phyloP scores from a whole-genome alignment of 2,113 vertebrate species.

The Plecturocebus donacophilus region DNA sequence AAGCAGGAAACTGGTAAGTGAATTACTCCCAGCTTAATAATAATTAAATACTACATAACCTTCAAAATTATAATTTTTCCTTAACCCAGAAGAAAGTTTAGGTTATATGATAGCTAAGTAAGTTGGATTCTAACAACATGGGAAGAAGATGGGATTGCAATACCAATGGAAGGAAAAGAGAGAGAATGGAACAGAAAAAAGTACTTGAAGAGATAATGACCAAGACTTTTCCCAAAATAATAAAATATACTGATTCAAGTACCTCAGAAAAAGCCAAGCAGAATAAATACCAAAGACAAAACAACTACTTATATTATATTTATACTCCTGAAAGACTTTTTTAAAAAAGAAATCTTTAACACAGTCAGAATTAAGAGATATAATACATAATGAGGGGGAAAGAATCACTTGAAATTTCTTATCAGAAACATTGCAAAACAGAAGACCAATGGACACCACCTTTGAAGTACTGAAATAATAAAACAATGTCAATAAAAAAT shows the following conservation, averaged over 20 bases:
- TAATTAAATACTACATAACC: not conserved
- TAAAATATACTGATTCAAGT: not conserved
- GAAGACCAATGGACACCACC: not conserved
- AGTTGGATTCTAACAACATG: not conserved
- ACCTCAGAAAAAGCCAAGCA: not conserved
- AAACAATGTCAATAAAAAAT: not conserved
- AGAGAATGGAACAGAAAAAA: not conserved
- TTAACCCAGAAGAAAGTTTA: not conserved
- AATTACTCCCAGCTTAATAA: not conserved
- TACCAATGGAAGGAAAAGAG: not conserved
- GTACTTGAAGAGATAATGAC: not conserved
- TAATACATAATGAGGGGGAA: not conserved
- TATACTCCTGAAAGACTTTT: not conserved
- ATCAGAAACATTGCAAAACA: not conserved
- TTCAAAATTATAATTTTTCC: not conserved
- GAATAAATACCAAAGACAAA: not conserved
- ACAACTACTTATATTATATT: not conserved
- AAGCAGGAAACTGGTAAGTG: not conserved
- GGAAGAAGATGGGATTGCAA: not conserved
- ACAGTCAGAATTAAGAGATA: not conserved
- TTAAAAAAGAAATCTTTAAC: not conserved
- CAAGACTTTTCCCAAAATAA: not conserved
- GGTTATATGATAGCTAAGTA: not conserved
- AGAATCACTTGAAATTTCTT: not conserved
- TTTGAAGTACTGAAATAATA: not conserved